Base-by-base conservation (phyloP, 37 sponge, comb jelly and placozoan species). In the Mnemiopsis leidyi region DNA sequence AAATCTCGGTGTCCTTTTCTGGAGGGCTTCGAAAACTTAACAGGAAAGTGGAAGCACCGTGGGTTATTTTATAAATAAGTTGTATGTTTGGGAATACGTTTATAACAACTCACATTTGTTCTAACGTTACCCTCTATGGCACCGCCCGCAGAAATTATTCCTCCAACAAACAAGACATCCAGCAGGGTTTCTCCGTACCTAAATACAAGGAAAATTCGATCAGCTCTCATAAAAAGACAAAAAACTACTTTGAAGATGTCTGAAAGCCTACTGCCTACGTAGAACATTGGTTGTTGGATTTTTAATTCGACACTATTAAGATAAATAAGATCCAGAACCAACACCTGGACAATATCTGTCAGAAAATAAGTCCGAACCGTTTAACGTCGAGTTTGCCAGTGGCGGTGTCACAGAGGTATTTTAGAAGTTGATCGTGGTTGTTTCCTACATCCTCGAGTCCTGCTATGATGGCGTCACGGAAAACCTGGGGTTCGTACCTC, bases 141-240 rank as follows among this genome's bases (percentile, higher is more conserved):
- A 85, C 90, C 90, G 23, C 90, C 90, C 25, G 90, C 36, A 68
- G 75, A 69, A 7, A 92, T 36, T 24, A 97, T 93, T 0, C 97
- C 96, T 23, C 99, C 99, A 79, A 96, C 96, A 29, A 98, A 92
- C 76, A 98, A 71, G n/a, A 98, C 92, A 23, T 98, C 97, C 34
- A 98, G 83, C 34, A 98, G 90, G 0, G 92, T 93, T 32, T 98
- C 97, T 0, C 94, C 97, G 93, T 98, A 98, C 29, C 95, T 85
- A 37, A 71, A 71, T 25, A 71, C 30, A 48, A 48, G 61, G 13
- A 48, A 48, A 48, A 18, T n/a, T n/a, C n/a, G n/a, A n/a, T n/a
- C n/a, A n/a, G n/a, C n/a, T n/a, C n/a, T n/a, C n/a, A n/a, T n/a
- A n/a, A n/a, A n/a, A n/a, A n/a, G n/a, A n/a, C n/a, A n/a, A n/a